Evolutionary conservation across 1,140 invertebrate genomes (phyloP).

Genomic region (Nebria ingens): DNA sequence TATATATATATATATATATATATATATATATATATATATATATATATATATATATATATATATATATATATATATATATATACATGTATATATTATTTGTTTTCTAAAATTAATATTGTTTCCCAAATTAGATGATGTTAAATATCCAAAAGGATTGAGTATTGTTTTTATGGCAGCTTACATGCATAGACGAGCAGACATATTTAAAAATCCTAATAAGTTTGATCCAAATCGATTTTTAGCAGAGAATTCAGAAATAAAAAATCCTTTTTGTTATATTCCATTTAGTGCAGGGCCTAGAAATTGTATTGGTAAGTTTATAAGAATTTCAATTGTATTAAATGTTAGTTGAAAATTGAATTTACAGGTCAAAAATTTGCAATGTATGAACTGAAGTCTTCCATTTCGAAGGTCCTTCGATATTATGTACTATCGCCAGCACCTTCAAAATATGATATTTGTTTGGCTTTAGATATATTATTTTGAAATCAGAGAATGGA

Average conservation of each 20-base stretch:
- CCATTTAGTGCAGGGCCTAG: conserved; percentile 60
- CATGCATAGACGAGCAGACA: conserved; percentile 53
- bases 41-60: no score
- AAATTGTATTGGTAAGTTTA: conserved; percentile 52
- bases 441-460: conserved; percentile 23
- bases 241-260: conserved; percentile 42
- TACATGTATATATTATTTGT: conserved; percentile 12
- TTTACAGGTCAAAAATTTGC: conserved; percentile 75
- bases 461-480: conserved; percentile 31
- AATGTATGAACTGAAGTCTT: conserved; percentile 60
- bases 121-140: conserved; percentile 40
- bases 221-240: conserved; percentile 73
- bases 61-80: no score
- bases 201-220: conserved; percentile 57
- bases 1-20: no score
- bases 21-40: no score
- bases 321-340: no score
- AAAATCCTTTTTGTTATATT: conserved; percentile 43
- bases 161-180: conserved; percentile 40
- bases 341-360: no score
- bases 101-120: no score
- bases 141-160: conserved; percentile 39
- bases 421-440: conserved; percentile 43
- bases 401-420: conserved; percentile 54
- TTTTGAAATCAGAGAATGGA: conserved; percentile 35